Evolutionary conservation across 2,113 vertebrate species (phyloP).

Genomic region (Nycticorax nycticorax): DNA sequence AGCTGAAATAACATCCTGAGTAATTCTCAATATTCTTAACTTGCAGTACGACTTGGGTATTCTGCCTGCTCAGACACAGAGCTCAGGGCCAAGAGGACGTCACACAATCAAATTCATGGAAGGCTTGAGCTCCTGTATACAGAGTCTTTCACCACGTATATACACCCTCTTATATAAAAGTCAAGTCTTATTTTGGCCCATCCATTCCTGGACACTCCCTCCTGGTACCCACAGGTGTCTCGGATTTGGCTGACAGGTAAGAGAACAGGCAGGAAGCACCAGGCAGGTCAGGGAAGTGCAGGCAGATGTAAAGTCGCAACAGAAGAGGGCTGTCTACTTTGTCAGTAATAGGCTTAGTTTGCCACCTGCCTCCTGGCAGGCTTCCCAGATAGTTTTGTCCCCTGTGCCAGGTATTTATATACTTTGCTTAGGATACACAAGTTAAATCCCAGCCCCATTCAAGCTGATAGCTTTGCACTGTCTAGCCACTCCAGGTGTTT

Average conservation of each 20-base stretch:
- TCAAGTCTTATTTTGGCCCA: accelerated
- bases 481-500: background rate
- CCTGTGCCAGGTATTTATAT: background rate
- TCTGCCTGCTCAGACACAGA: background rate
- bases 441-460: background rate
- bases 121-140: accelerated
- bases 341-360: background rate
- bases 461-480: background rate
- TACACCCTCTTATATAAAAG: accelerated
- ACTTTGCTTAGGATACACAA: background rate
- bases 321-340: background rate
- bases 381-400: background rate
- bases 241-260: background rate
- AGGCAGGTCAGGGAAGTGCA: accelerated
- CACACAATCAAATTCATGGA: background rate
- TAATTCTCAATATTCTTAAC: background rate
- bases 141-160: accelerated
- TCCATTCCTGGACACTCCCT: too few relatives aligned
- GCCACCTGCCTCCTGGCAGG: background rate
- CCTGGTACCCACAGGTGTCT: background rate
- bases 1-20: background rate
- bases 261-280: background rate
- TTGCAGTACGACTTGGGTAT: accelerated
- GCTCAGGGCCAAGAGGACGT: background rate
- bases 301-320: background rate